Base-by-base conservation (phyloP, 2,113 vertebrate species). In the Boleophthalmus pectinirostris region DNA sequence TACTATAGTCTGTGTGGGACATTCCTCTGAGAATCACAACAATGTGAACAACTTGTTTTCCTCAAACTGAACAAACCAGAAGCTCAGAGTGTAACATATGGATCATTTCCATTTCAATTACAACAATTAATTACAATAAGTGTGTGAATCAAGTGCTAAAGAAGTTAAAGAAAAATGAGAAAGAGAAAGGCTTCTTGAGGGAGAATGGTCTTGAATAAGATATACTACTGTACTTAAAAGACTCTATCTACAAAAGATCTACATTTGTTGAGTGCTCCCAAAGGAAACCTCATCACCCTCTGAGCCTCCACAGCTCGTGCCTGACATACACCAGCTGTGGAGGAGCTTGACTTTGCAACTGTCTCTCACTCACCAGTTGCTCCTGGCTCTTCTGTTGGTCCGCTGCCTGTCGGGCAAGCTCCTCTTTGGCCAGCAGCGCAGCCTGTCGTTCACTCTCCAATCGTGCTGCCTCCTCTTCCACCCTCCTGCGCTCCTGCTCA, bases 301-400 rank as follows among this genome's bases (percentile, higher is more conserved):
- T 29, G 2, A 29, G 29, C 29, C 29, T 29, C 29, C 29, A 2
- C 29, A 29, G 29, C 29, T 29, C 2, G 29, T 29, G 29, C 29
- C 29, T 29, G 29, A 29, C 29, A 2, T 4, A 43, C 8, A 43
- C 1, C 9, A 43, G 10, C 9, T 8, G 8, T 10, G 7, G 38
- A 43, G 38, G 38, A 10, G 38, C 38, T 43, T 43, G 38, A 43
- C 38, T 1, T 10, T 43, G 38, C 38, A 33, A 29, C 14, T 38
- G 2, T 49, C 10, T 58, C 68, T 58, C 21, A 87, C 90, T 77
- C 63, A 98, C 97, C 96, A 98, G 93, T 90, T 98, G 96, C 73
- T 98, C 97, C 86, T 97, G 96, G 88, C 92, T 94, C 91, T 96
- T 96, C 67, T 94, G 95, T 88, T 98, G 97, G 80, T 93, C 92